Evolutionary conservation across 2,797 vertebrate species (phyloP), one percentile per base, ranked within the genome.

Genomic region (Rhabdomys pumilio): DNA sequence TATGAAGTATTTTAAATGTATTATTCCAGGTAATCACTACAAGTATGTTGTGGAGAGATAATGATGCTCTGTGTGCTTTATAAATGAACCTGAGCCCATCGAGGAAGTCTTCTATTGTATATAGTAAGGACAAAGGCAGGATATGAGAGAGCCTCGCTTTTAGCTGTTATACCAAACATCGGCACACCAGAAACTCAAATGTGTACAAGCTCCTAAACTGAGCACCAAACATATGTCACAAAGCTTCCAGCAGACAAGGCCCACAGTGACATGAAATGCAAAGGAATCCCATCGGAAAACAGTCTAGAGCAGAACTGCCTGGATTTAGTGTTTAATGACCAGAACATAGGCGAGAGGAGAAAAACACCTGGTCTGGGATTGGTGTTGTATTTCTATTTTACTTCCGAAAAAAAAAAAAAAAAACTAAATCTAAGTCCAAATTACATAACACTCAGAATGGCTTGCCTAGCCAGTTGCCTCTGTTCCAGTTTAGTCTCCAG

Each of bases 341-440:
- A 94, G 89, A 79, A 90, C 41, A 81, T n/a, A 84, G 95, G 76
- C 96, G 88, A 89, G 96, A 95, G 94, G 88, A 97, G 92, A 92
- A 98, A 98, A 98, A 96, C 96, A 98, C 97, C 97, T 98, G 96
- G 91, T 86, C 80, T 83, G 95, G 73, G 96, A 93, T 41, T 50
- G 50, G 96, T 97, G 93, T 98, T 94, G 47, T 81, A 44, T 98
- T 98, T 98, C 98, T 97, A 4, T 97, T 98, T 98, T 95, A 98
- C 79, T 98, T 98, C 96, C 0, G 3, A 96, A 95, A 76, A 50
- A 44, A 38, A 38, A 38, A 38, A 38, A 38, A 38, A 44, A 92
- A 96, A 97, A 41, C 67, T 44, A 96, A 96, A 81, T 96, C 94
- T 90, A 41, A 89, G 91, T 97, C 96, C 97, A 97, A 98, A 98